These are phyloP conservation scores for Lepisosteus osseus DNA, from an alignment of 2,113 vertebrate species.

Conservation along the genomic window DNA sequence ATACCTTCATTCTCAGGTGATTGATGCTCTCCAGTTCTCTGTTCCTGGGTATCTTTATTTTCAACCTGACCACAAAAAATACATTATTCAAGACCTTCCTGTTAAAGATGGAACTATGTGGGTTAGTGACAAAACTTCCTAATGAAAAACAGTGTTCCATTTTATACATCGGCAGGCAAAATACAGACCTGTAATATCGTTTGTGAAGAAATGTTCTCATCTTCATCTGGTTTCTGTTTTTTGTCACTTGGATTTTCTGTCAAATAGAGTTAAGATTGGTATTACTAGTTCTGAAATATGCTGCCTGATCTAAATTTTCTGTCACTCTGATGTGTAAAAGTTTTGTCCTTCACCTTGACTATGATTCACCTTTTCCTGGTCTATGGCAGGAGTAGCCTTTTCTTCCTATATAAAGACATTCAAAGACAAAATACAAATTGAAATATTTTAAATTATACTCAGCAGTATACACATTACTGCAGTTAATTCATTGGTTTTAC, in stretches of 20 bases:
- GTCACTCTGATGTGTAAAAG: not conserved
- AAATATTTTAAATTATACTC: too few relatives aligned
- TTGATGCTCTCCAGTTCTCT: constrained; percentile 3
- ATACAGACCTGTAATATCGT: not conserved
- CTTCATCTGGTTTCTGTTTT: not conserved
- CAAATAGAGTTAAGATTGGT: not conserved
- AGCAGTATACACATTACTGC: too few relatives aligned
- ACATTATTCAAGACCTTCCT: too few relatives aligned
- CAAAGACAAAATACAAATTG: not conserved
- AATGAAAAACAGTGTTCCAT: too few relatives aligned
- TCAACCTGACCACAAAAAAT: too few relatives aligned
- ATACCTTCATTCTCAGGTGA: not conserved
- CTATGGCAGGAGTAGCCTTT: not conserved
- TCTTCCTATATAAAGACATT: not conserved
- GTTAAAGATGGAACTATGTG: too few relatives aligned
- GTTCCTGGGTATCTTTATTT: constrained; percentile 17
- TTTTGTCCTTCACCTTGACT: not conserved
- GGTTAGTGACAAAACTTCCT: too few relatives aligned
- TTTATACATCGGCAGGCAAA: not conserved
- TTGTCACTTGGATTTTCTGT: not conserved
- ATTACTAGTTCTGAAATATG: too few relatives aligned
- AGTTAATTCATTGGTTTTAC: too few relatives aligned
- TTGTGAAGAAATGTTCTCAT: not conserved
- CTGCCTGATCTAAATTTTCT: too few relatives aligned
- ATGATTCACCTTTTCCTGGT: not conserved